A percentile compares a stretch with the other conserved stretches of the same genome.
Conservation (phyloP, 2,888 invertebrate genomes). For the Cyaniris semiargus region DNA sequence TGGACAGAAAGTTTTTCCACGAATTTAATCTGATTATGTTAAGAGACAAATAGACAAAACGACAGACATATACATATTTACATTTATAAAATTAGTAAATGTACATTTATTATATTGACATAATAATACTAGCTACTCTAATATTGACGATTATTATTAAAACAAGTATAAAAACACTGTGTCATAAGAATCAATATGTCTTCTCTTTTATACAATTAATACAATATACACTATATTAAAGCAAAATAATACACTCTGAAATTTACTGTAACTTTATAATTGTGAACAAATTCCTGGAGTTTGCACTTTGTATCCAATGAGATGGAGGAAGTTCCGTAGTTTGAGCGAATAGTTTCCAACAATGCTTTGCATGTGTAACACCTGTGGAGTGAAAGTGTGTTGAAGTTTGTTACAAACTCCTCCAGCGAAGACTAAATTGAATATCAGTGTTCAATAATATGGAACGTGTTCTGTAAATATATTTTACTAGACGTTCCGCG, state of each 20-base stretch:
- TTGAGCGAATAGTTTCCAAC: slow-evolving; percentile 22
- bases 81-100: no score
- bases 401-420: slow-evolving; percentile 17
- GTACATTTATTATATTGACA: no score
- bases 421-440: neutral
- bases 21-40: no score
- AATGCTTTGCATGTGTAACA: slow-evolving; percentile 14
- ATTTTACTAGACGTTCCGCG: no score
- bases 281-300: slow-evolving; percentile 7
- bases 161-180: no score
- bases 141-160: no score
- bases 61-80: no score
- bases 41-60: no score
- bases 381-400: slow-evolving; percentile 15
- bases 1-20: no score
- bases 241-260: neutral
- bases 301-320: slow-evolving; percentile 25
- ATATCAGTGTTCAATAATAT: neutral
- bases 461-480: neutral
- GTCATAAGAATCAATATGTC: no score
- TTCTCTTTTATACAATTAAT: no score
- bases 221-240: neutral
- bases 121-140: no score
- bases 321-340: slow-evolving; percentile 20
- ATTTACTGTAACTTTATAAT: slow-evolving; percentile 4